Evolutionary conservation across 64 coral and sea anemone species (phyloP), one percentile per base, ranked within the genome.

Genomic region (Porites australiensis): DNA sequence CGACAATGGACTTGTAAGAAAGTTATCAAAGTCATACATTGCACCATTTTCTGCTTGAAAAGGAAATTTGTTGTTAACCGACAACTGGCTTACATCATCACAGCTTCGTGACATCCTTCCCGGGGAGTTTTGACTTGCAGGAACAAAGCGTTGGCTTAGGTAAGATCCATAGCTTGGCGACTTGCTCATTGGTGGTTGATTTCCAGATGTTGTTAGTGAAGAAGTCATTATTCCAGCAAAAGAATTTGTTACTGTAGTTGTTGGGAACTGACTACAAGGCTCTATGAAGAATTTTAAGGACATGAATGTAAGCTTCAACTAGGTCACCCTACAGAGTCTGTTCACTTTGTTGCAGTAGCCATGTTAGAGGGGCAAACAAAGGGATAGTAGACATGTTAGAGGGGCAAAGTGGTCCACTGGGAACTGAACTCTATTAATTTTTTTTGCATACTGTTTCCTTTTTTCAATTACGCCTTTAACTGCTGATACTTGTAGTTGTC

Each of bases 41-140:
- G 52, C 16, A 74, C 55, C 69, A 22, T 63, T 80, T 7, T 93
- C 58, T 48, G 75, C 59, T 13, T 63, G 16, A 58, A 50, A 50
- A 59, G 58, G 44, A 46, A 76, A 75, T 54, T 86, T 93, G 68
- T 18, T 65, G 49, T 67, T 79, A 55, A 80, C 14, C 19, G 63
- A 15, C 62, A 84, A 12, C 5, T 68, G 63, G 18, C 81, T 84
- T 21, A 92, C 90, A 79, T 93, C 91, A 14, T 93, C 91, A 57
- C 91, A 93, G 69, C 91, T 93, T 79, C 43, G 86, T 67, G 91
- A 93, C 14, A 93, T 74, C 60, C 91, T 76, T 69, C 55, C 46
- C 57, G 74, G 82, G 66, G 88, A 80, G 59, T 64, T 58, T 11
- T 50, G 69, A 3, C 50, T 27, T 84, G 68, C 0, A 37, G 27